Base-by-base conservation (phyloP, 2,113 vertebrate species). In the Buteo buteo region DNA sequence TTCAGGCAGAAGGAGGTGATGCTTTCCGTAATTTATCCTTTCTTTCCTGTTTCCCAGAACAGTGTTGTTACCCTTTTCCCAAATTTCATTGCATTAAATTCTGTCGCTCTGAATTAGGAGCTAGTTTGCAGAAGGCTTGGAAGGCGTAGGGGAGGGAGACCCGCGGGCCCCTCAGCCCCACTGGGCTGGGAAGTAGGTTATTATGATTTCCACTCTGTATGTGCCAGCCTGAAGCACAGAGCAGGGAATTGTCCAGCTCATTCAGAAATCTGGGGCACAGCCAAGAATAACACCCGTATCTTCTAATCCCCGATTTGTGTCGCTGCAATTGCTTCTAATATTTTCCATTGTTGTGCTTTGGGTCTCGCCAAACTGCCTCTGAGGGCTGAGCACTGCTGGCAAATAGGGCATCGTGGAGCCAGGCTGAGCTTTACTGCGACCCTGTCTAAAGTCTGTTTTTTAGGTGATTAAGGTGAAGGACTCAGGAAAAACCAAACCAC, bases 201-300 rank as follows among this genome's bases (percentile, higher is more conserved):
- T 88, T 47, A 28, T 82, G 82, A 61, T 95, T 93, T 90, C 74
- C 90, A 80, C 54, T 93, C 50, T 25, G 16, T 50, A 7, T 59
- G 90, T 90, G 94, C 93, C 93, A 93, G 90, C 78, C 90, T 38
- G 57, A 20, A 94, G 90, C 94, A 91, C 94, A 93, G 94, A 96
- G 94, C 92, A 34, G 93, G 84, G 96, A 25, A 90, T 93, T 93
- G 93, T 90, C 88, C 90, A 0, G 86, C 74, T 87, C 62, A 22
- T 79, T 94, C 83, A 94, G 86, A 84, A 91, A 91, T 76, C 91
- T 95, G 95, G 89, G 84, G 17, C 83, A 47, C 64, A 36, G 89
- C 91, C 93, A 96, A 94, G 87, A 95, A 78, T 71, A 95, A 93
- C 94, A 90, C 92, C 61, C 84, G 15, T 44, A 82, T 87, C 96